A percentile compares a stretch with the other conserved stretches of the same genome.
Evolutionary conservation across 2,888 invertebrate species (phyloP).

Genomic region (Lasioglossum zephyrum): DNA sequence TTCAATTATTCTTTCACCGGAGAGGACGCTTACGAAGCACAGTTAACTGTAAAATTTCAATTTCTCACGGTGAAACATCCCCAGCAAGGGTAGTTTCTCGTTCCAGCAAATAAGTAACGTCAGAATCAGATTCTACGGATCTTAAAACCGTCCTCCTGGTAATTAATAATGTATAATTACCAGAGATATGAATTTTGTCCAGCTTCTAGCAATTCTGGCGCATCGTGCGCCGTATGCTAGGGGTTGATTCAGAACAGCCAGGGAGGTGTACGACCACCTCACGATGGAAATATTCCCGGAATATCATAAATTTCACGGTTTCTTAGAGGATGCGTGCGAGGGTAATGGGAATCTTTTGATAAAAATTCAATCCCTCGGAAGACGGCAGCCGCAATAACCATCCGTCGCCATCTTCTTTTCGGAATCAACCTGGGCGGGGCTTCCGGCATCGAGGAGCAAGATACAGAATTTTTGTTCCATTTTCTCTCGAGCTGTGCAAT

Average conservation of each 20-base stretch:
- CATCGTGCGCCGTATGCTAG: background rate
- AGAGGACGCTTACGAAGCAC: background rate
- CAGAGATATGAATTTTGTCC: background rate
- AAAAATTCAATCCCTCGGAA: slow-evolving; percentile 41
- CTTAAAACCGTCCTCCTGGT: background rate
- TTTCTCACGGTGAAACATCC: background rate
- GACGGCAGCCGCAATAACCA: slow-evolving; percentile 14
- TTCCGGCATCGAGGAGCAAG: background rate
- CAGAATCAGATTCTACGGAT: too few relatives aligned
- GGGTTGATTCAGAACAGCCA: slow-evolving; percentile 5
- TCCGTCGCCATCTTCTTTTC: slow-evolving; percentile 6
- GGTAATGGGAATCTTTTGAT: slow-evolving; percentile 44
- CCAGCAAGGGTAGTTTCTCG: background rate
- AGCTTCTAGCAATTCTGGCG: background rate
- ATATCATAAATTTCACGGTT: slow-evolving; percentile 44
- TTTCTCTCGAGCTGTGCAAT: background rate
- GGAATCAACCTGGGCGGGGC: background rate
- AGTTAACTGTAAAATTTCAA: background rate
- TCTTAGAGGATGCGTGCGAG: slow-evolving; percentile 16
- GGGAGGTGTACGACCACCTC: background rate
- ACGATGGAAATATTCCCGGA: background rate
- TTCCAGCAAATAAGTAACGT: background rate
- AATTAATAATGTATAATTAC: background rate
- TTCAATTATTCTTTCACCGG: background rate
- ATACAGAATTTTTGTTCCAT: background rate